phyloP scores from a whole-genome alignment of 2,888 invertebrate species.

The Drosophila leonis region DNA sequence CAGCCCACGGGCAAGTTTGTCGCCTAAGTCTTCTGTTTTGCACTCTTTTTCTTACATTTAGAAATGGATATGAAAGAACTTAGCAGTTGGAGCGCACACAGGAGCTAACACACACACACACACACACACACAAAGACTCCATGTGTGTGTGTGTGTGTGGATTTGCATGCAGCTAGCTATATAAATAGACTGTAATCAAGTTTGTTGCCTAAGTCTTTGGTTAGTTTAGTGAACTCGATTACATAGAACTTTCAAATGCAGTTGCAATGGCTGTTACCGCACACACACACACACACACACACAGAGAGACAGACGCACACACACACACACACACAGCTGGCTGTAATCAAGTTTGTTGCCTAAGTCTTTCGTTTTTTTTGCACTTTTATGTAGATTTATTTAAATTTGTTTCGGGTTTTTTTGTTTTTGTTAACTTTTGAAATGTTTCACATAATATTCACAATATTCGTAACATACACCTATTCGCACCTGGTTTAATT shows the following conservation, averaged over 20 bases:
- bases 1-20: conserved; percentile 47
- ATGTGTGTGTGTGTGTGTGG: not conserved
- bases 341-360: conserved; percentile 61
- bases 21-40: conserved; percentile 50
- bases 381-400: conserved; percentile 9
- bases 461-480: conserved; percentile 38
- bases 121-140: not conserved
- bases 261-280: conserved; percentile 10
- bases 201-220: conserved; percentile 63
- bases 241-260: conserved; percentile 25
- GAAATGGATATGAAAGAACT: conserved; percentile 7
- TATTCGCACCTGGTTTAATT: conserved; percentile 75
- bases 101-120: too few relatives aligned
- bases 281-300: conserved; percentile 1
- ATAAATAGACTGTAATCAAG: conserved; percentile 32
- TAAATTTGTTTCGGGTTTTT: conserved; percentile 3
- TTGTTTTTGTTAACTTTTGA: conserved; percentile 18
- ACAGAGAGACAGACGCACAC: not conserved
- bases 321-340: not conserved
- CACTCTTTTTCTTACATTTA: conserved; percentile 1
- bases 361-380: conserved; percentile 51
- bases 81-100: not conserved
- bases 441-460: conserved; percentile 38
- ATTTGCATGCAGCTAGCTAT: conserved; percentile 9
- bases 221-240: conserved; percentile 21